Conservation (phyloP, 2,888 invertebrate genomes). For the Troides aeacus region DNA sequence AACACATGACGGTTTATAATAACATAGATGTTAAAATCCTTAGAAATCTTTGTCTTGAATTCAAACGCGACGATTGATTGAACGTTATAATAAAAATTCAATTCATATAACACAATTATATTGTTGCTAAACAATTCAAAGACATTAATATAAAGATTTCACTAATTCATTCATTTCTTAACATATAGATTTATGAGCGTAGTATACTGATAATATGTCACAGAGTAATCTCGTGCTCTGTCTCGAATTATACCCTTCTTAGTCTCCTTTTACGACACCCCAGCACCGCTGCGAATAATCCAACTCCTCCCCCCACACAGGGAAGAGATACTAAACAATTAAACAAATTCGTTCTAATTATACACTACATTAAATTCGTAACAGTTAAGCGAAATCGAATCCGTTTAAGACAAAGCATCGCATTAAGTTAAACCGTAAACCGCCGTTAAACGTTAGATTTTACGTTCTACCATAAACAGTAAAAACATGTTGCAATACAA, state of each 20-base stretch:
- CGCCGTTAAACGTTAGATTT: neutral
- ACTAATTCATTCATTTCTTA: no score
- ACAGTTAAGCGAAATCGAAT: neutral
- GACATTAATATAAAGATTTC: no score
- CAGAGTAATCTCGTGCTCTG: no score
- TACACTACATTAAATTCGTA: neutral
- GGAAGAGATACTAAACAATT: no score
- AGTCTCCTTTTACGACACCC: no score
- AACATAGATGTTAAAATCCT: neutral
- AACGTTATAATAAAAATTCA: neutral
- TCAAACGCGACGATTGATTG: neutral
- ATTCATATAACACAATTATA: neutral
- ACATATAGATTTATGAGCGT: no score
- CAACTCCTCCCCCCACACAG: no score
- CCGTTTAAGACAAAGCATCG: slow-evolving; percentile 1
- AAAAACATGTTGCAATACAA: slow-evolving; percentile 4
- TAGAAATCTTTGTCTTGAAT: neutral
- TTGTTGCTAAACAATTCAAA: no score
- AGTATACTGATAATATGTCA: no score
- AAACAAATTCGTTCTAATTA: neutral
- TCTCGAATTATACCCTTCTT: no score
- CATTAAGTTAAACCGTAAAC: neutral
- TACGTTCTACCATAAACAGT: slow-evolving; percentile 13
- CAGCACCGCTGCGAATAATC: no score
- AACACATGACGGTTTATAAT: neutral